Base-by-base conservation (phyloP, 1,140 invertebrate species). In the Batillaria attramentaria region DNA sequence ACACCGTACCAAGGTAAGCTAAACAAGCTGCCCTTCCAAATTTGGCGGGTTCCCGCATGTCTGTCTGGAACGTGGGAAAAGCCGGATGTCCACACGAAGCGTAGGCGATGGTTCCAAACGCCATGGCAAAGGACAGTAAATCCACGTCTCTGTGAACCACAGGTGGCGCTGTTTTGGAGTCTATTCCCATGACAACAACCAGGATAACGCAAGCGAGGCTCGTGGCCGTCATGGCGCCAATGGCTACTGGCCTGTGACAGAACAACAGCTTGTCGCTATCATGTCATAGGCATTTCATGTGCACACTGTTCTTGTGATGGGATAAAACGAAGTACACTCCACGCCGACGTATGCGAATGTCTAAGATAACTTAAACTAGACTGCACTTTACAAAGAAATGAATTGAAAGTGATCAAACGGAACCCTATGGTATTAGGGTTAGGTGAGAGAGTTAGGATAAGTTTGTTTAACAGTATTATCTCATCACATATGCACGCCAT, bases 61-160 rank as follows among this genome's bases (percentile, higher is more conserved):
- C 92, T 43, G 89, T 84, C 79, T 92, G 91, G 78, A 92, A 91
- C 2, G 91, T 92, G 31, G 91, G 91, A 74, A 92, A 92, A n/a
- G 87, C 87, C 16, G 90, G 85, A 73, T 91, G 90, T 24, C 91
- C 91, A n/a, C 90, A 90, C 72, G 89, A 91, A 24, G 91, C 88
- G 75, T 91, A 92, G 57, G 91, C 87, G 62, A 90, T 89, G 3
- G 91, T 92, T 3, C 92, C 92, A 66, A 92, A 88, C 16, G 91
- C 89, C 31, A 88, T 80, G 57, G 88, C 90, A 69, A 90, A 90
- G 57, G 89, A 85, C 24, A 77, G 82, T 62, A 90, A 72, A 24
- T 77, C 62, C 33, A 81, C 54, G 50, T 74, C 28, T 6, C 60
- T 41, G 46, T 87, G 80, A 66, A 72, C 35, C n/a, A 85, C 70